These are phyloP conservation scores for Lasioglossum oenotherae DNA, from an alignment of 2,888 invertebrate genomes.

Conservation along the genomic window DNA sequence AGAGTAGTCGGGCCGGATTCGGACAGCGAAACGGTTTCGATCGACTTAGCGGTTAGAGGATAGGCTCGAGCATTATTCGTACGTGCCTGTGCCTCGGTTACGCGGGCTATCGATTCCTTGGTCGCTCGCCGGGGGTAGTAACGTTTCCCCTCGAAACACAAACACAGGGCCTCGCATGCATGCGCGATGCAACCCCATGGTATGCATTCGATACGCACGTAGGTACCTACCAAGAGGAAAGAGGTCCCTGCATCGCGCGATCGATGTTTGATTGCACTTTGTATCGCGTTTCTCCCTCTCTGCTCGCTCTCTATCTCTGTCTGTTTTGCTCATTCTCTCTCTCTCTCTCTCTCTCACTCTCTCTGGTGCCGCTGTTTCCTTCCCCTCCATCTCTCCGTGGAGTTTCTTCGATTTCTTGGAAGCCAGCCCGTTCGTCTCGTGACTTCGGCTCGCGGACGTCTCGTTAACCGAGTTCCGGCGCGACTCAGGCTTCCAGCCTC, in stretches of 20 bases:
- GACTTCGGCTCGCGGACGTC: neutral
- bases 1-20: conserved; percentile 23
- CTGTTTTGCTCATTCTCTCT: too few relatives aligned
- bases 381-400: conserved; percentile 3
- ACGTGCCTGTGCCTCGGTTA: conserved; percentile 77
- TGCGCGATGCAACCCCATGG: conserved; percentile 78
- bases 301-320: conserved; percentile 5
- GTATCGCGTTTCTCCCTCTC: conserved; percentile 63
- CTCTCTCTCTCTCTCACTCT: too few relatives aligned
- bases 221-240: conserved; percentile 76
- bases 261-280: conserved; percentile 78
- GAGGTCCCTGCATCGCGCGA: conserved; percentile 75
- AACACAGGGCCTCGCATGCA: conserved; percentile 77
- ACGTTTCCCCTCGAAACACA: conserved; percentile 79
- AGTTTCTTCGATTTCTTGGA: conserved; percentile 11
- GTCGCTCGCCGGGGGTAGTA: conserved; percentile 67
- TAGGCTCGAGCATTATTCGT: conserved; percentile 73
- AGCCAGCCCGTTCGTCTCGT: neutral
- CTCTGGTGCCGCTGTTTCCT: neutral
- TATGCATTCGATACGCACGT: conserved; percentile 79
- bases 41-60: conserved; percentile 68
- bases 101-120: conserved; percentile 80
- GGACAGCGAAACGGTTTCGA: conserved; percentile 64
- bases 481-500: neutral
- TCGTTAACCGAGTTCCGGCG: neutral